Conservation (phyloP, 1,140 invertebrate genomes). For the Microplitis demolitor region DNA sequence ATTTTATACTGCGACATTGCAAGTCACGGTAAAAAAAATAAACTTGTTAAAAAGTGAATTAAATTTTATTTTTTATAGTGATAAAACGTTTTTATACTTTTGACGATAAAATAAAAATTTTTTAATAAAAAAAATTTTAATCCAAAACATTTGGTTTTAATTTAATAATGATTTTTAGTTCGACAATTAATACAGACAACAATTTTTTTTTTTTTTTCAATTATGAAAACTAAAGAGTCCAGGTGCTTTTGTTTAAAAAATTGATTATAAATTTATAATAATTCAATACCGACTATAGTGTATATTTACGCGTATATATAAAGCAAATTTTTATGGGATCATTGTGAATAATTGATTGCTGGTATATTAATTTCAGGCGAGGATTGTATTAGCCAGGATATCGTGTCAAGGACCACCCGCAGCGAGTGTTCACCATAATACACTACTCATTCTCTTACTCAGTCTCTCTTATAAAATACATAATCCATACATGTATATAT, state of each 20-base stretch:
- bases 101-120: too few species aligned
- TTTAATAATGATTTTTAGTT: too few species aligned
- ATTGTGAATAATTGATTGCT: conserved; percentile 46
- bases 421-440: conserved; percentile 42
- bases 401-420: conserved; percentile 60
- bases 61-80: background rate
- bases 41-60: background rate
- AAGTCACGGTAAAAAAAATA: conserved; percentile 20
- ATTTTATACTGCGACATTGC: conserved; percentile 26
- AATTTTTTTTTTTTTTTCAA: too few species aligned
- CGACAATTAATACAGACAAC: too few species aligned
- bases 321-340: background rate
- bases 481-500: too few species aligned
- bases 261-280: too few species aligned
- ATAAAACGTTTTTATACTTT: background rate
- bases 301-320: background rate
- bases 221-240: too few species aligned
- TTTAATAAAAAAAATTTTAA: too few species aligned
- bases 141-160: too few species aligned
- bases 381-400: conserved; percentile 45
- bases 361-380: conserved; percentile 50
- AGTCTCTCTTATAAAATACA: conserved; percentile 13
- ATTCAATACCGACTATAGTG: background rate
- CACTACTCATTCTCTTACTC: conserved; percentile 32
- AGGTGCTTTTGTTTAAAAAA: too few species aligned